phyloP scores from a whole-genome alignment of 2,797 vertebrate species.

The Todus mexicanus region DNA sequence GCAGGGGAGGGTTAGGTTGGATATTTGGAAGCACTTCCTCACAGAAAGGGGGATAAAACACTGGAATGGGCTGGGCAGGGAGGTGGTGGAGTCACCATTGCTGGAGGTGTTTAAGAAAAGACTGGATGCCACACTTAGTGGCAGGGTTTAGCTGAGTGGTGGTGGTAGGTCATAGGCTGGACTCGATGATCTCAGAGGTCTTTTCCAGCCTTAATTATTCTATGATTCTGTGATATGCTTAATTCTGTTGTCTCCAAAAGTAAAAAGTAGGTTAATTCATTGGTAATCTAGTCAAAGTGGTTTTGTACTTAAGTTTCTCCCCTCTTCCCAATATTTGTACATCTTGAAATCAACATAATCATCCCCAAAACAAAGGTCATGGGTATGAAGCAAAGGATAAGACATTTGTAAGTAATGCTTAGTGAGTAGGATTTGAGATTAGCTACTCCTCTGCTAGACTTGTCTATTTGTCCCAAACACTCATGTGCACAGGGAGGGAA shows the following conservation, averaged over 20 bases:
- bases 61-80: too few relatives aligned
- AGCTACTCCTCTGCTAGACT: not conserved
- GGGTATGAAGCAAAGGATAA: not conserved
- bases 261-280: not conserved
- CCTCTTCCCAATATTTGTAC: not conserved
- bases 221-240: too few relatives aligned
- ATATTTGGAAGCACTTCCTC: too few relatives aligned
- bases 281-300: not conserved
- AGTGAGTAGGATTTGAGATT: not conserved
- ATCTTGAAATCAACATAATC: not conserved
- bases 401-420: not conserved
- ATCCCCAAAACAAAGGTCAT: not conserved
- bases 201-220: too few relatives aligned
- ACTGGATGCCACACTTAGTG: too few relatives aligned
- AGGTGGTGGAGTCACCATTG: too few relatives aligned
- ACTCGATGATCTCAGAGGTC: too few relatives aligned
- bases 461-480: accelerated
- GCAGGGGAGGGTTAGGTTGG: too few relatives aligned
- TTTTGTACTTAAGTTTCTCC: not conserved
- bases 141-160: too few relatives aligned
- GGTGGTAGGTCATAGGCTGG: too few relatives aligned
- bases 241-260: not conserved
- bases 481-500: accelerated
- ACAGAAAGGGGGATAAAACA: too few relatives aligned
- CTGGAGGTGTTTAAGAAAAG: too few relatives aligned